Conservation (phyloP, 2,888 invertebrate genomes). For the Diarsia mendica region DNA sequence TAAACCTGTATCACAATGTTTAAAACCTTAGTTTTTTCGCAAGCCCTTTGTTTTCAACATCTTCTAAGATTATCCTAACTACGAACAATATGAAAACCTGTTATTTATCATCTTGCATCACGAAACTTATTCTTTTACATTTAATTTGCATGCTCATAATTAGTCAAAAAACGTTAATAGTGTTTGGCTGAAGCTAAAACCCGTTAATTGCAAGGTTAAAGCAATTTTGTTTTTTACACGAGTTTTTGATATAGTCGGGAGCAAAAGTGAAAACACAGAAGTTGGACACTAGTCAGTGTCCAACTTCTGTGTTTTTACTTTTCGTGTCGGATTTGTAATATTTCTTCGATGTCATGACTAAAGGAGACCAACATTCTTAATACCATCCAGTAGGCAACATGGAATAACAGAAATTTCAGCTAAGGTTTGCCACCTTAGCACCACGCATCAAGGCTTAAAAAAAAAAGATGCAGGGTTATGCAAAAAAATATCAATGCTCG, state of each 20-base stretch:
- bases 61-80: slow-evolving; percentile 10
- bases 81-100: slow-evolving; percentile 36
- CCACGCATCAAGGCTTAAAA: no score
- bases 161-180: slow-evolving; percentile 41
- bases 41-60: slow-evolving; percentile 48
- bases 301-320: no score
- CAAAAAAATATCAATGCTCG: no score
- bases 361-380: no score
- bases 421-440: no score
- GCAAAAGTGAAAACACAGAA: not conserved
- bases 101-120: slow-evolving; percentile 50
- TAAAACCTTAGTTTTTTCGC: slow-evolving; percentile 17
- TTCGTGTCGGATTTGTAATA: not conserved
- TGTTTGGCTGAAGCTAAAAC: slow-evolving; percentile 41
- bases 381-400: no score
- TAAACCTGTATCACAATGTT: slow-evolving; percentile 34
- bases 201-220: slow-evolving; percentile 43
- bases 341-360: no score
- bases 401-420: no score
- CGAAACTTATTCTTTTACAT: slow-evolving; percentile 51
- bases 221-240: slow-evolving; percentile 16
- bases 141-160: slow-evolving; percentile 50
- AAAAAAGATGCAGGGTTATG: no score
- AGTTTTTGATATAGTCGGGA: not conserved
- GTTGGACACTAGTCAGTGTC: no score